These are phyloP conservation scores for Dryococelus australis DNA, from an alignment of 2,888 invertebrate species.

Conservation along the genomic window DNA sequence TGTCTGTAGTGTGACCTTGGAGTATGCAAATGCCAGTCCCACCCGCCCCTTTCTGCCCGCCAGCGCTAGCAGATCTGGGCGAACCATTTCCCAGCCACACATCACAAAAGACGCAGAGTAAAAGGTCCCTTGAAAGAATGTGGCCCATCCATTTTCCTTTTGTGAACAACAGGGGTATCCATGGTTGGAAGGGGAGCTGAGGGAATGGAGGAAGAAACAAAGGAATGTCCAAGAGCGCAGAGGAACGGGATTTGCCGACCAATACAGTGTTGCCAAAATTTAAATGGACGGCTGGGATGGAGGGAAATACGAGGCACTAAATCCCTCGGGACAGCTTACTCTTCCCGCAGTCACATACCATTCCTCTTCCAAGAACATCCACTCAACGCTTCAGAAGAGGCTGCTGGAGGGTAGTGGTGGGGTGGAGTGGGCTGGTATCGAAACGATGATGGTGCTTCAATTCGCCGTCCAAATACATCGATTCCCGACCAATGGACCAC, in stretches of 20 bases:
- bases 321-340: not conserved
- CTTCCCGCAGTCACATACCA: not conserved
- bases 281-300: not conserved
- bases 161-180: not conserved
- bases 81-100: not conserved
- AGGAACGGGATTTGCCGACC: not conserved
- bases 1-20: not conserved
- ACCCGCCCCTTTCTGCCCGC: not conserved
- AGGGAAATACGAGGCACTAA: not conserved
- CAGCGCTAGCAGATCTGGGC: not conserved
- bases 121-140: constrained; percentile 16
- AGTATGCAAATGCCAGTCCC: not conserved
- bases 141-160: not conserved
- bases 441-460: too few relatives aligned
- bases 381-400: not conserved
- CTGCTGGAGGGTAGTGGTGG: too few relatives aligned
- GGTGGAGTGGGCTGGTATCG: too few relatives aligned
- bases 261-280: constrained; percentile 10
- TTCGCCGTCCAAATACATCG: too few relatives aligned
- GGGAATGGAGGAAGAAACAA: not conserved
- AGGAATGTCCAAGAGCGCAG: not conserved
- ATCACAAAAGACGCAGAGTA: constrained; percentile 1
- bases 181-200: not conserved
- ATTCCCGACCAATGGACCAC: too few relatives aligned
- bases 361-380: not conserved